These are phyloP conservation scores for Miltochrista miniata DNA, from an alignment of 2,888 invertebrate genomes.

Conservation along the genomic window DNA sequence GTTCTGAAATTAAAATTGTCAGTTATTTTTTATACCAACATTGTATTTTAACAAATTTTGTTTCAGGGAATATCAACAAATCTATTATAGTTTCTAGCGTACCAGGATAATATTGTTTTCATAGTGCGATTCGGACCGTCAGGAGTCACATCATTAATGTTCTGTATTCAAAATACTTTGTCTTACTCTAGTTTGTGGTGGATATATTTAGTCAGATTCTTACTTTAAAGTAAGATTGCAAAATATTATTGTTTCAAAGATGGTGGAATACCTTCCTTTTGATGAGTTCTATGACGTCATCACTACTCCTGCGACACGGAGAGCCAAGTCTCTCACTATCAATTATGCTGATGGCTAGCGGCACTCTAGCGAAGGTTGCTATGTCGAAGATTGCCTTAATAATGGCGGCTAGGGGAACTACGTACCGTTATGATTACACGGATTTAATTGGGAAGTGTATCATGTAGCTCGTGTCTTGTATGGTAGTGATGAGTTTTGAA, in stretches of 20 bases:
- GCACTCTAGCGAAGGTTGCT: slow-evolving; percentile 21
- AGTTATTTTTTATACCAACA: slow-evolving; percentile 1
- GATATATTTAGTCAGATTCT: too few species aligned
- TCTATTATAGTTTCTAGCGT: too few species aligned
- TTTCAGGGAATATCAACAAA: neutral
- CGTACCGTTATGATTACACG: slow-evolving; percentile 21
- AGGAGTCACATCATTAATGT: too few species aligned
- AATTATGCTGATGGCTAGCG: slow-evolving; percentile 34
- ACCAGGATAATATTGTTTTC: too few species aligned
- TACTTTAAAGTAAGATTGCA: too few species aligned
- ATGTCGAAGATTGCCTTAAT: slow-evolving; percentile 49
- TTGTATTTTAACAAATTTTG: neutral
- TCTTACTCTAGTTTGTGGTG: too few species aligned
- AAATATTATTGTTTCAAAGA: too few species aligned
- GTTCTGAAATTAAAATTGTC: slow-evolving; percentile 3
- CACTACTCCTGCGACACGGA: neutral
- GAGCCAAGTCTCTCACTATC: slow-evolving; percentile 8
- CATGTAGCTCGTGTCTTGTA: too few species aligned
- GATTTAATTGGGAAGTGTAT: slow-evolving; percentile 2
- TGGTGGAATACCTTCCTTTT: neutral
- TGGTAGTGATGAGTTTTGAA: too few species aligned
- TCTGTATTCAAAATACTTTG: too few species aligned
- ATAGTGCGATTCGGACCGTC: too few species aligned
- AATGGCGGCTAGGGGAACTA: slow-evolving; percentile 25
- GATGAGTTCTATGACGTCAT: neutral